A percentile compares a stretch with the other conserved stretches of the same genome.
These are phyloP conservation scores for Jaculus jaculus DNA, from an alignment of 2,113 vertebrate genomes.

Conservation along the genomic window DNA sequence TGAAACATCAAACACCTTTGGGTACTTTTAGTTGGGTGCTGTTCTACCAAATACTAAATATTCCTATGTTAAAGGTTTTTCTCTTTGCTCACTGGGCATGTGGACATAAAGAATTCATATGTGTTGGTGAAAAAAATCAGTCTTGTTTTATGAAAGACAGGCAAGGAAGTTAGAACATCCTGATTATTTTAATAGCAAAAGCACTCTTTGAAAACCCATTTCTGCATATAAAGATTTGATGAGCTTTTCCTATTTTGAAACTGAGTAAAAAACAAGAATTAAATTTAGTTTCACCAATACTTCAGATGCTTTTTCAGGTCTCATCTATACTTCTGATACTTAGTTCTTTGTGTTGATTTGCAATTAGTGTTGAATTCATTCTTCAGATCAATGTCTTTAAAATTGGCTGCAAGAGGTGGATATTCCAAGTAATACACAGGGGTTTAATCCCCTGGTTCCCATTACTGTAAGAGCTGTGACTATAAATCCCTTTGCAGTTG, in stretches of 20 bases:
- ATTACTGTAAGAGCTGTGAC: constrained; percentile 54
- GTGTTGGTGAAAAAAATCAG: background rate
- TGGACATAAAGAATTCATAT: constrained; percentile 49
- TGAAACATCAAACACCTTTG: background rate
- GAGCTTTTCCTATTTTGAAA: background rate
- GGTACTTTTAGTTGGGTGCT: background rate
- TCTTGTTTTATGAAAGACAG: constrained; percentile 24
- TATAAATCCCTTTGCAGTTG: background rate
- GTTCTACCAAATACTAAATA: background rate
- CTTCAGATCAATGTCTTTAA: constrained; percentile 40
- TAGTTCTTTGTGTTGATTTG: constrained; percentile 16
- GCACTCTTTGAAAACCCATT: background rate
- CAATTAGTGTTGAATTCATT: constrained; percentile 29
- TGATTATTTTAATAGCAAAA: constrained; percentile 49
- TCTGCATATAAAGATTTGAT: background rate
- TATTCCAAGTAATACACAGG: constrained; percentile 28
- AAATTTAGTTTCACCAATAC: background rate
- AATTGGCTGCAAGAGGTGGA: constrained; percentile 26
- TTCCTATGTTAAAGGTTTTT: constrained; percentile 35
- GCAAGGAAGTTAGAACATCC: background rate
- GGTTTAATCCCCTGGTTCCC: constrained; percentile 54
- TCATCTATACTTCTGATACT: background rate
- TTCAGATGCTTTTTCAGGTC: background rate
- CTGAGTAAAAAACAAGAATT: background rate
- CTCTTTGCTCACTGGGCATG: constrained; percentile 22